Percentiles rank a stretch among this genome's conserved stretches.
Evolutionary conservation across 2,888 invertebrate genomes (phyloP).

Genomic region (Drosophila ustulata): DNA sequence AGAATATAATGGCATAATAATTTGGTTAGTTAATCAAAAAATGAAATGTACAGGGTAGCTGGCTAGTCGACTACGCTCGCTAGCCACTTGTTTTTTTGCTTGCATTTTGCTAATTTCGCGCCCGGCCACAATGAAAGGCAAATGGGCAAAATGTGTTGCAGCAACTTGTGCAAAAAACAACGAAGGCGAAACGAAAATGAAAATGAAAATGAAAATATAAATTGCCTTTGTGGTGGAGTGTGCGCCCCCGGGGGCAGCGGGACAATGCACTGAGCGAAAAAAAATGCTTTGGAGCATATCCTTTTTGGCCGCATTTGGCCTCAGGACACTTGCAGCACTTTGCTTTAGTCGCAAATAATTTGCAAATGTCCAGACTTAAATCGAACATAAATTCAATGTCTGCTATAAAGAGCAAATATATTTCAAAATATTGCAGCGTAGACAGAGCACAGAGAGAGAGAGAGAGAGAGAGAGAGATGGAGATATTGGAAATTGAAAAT

Average conservation of each 20-base stretch:
- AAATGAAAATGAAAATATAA: conserved; percentile 69
- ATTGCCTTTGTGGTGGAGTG: conserved; percentile 56
- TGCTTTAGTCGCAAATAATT: neutral
- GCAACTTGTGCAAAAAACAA: conserved; percentile 31
- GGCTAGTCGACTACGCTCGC: neutral
- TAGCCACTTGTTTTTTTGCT: conserved; percentile 18
- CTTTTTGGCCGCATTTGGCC: neutral
- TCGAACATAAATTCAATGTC: neutral
- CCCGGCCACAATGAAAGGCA: conserved; percentile 61
- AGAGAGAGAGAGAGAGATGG: neutral
- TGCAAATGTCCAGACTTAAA: conserved; percentile 8
- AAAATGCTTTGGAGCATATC: neutral
- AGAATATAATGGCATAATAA: no score
- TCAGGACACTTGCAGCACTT: neutral
- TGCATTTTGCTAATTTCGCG: conserved; percentile 65
- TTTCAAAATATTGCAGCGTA: neutral
- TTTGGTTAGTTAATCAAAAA: no score
- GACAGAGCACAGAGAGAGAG: neutral
- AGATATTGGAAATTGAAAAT: no score
- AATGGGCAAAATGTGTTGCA: conserved; percentile 37
- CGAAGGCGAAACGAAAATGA: conserved; percentile 49
- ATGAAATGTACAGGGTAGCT: neutral
- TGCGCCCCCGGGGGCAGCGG: conserved; percentile 6
- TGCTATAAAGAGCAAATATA: neutral
- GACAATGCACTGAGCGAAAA: conserved; percentile 28